Conservation (phyloP, 2,888 invertebrate genomes). For the Lepetodrilus schrolli region DNA sequence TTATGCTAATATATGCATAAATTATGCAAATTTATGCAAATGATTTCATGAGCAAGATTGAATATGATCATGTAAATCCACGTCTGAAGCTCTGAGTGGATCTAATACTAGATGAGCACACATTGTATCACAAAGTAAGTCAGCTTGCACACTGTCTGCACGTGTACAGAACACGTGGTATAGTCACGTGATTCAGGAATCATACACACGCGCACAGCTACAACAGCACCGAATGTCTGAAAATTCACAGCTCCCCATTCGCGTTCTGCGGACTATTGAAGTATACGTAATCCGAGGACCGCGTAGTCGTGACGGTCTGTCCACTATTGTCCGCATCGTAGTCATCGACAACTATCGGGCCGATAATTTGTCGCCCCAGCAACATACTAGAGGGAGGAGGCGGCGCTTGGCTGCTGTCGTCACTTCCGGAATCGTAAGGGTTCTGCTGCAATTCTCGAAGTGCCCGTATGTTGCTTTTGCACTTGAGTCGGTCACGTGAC, state of each 20-base stretch:
- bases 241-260: constrained; percentile 9
- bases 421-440: constrained; percentile 33
- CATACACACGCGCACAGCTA: too few species aligned
- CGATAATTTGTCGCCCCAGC: constrained; percentile 1
- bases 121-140: constrained; percentile 8
- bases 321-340: constrained; percentile 42
- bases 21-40: constrained; percentile 22
- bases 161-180: background rate
- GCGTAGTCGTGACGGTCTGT: constrained; percentile 35
- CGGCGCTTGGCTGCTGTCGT: constrained; percentile 15
- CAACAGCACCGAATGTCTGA: background rate
- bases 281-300: constrained; percentile 43
- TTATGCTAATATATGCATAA: constrained; percentile 19
- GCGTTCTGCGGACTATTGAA: constrained; percentile 40
- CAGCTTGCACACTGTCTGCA: constrained; percentile 1
- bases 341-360: constrained; percentile 30
- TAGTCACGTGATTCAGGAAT: background rate
- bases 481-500: constrained; percentile 28
- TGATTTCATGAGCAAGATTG: constrained; percentile 21
- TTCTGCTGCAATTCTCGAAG: constrained; percentile 27
- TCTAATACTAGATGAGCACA: constrained; percentile 4
- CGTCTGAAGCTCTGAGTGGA: background rate
- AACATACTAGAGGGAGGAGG: background rate
- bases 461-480: constrained; percentile 23
- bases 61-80: background rate